Base-by-base conservation (phyloP, 2,888 invertebrate genomes). In the Parapristionchus giblindavisi region DNA sequence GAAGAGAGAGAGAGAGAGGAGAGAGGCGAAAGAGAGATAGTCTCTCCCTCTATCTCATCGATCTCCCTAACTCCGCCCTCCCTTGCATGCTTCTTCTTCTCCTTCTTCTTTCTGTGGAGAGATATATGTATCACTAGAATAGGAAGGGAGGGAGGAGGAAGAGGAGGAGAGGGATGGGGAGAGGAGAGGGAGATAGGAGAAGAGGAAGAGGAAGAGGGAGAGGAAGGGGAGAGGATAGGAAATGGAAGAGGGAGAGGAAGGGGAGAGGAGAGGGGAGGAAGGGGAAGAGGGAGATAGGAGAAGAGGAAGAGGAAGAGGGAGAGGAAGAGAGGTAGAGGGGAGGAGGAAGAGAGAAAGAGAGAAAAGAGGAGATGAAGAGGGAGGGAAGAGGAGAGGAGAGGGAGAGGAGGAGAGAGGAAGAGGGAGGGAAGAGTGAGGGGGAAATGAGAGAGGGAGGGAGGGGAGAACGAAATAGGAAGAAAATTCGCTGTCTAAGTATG, bases 351-450 rank as follows among this genome's bases (percentile, higher is more conserved):
- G 43, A 60, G 52, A 48, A 32, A 70, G 68, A 68, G 56, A 74
- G 60, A 70, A 65, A 17, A 52, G 68, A 66, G 61, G 24, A 54
- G 24, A n/a, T 6, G 54, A 24, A n/a, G 6, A n/a, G 54, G 24
- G 5, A n/a, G 54, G 6, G 77, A 74, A 65, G 63, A 66, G 74
- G 68, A 74, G 58, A 72, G 73, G 74, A 74, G 74, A 66, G 74
- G 48, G 48, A 14, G 48, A 21, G 48, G 48, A 48, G 48, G 48
- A 48, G 21, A 21, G 48, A 21, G 21, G 48, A 48, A 48, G 48
- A 48, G 21, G 48, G 14, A 48, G 48, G 14, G 21, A 21, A 48
- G 48, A 48, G 76, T 48, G 48, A 11, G 48, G 11, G 48, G 14
- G 11, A 14, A 21, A 11, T 48, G 48, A 11, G 21, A 21, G 11